Percentiles rank a stretch among this genome's conserved stretches.
Conservation (phyloP, 2,113 vertebrate genomes). For the Pelecanus crispus region DNA sequence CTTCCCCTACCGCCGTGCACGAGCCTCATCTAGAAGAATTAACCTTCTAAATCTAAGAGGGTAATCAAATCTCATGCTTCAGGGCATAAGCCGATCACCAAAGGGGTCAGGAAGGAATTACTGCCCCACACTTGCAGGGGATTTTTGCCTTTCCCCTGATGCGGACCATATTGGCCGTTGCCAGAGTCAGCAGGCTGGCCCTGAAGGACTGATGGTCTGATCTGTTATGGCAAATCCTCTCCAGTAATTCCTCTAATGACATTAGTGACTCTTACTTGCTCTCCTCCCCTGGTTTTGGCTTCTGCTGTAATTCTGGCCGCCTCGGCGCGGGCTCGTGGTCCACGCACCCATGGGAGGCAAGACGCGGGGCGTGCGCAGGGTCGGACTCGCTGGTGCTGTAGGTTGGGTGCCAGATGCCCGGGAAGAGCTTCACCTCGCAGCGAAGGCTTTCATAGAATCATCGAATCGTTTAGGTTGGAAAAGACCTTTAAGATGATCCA, state of each 20-base stretch:
- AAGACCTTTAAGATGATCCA: too few species aligned
- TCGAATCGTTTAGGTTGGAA: too few species aligned
- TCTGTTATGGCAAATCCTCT: constrained; percentile 44
- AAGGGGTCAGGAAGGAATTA: constrained; percentile 62
- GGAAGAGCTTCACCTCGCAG: not conserved
- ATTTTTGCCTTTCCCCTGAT: constrained; percentile 19
- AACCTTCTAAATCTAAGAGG: constrained; percentile 60
- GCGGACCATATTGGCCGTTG: not conserved
- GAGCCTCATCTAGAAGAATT: constrained; percentile 27
- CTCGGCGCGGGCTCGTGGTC: fast-evolving
- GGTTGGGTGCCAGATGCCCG: fast-evolving
- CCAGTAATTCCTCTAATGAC: constrained; percentile 53
- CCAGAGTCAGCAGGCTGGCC: not conserved
- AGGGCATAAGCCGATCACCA: constrained; percentile 48
- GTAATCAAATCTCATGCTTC: constrained; percentile 53
- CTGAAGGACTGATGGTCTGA: constrained; percentile 23
- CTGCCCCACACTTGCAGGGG: not conserved
- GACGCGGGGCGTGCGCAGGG: not conserved
- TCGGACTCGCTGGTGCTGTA: fast-evolving
- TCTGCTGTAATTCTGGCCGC: not conserved
- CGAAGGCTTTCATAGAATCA: too few species aligned
- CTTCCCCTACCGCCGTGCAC: not conserved
- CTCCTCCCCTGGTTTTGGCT: not conserved
- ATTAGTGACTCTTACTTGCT: constrained; percentile 50
- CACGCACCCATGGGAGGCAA: fast-evolving